phyloP scores from a whole-genome alignment of 2,797 vertebrate species.

The Harpagifer antarcticus region DNA sequence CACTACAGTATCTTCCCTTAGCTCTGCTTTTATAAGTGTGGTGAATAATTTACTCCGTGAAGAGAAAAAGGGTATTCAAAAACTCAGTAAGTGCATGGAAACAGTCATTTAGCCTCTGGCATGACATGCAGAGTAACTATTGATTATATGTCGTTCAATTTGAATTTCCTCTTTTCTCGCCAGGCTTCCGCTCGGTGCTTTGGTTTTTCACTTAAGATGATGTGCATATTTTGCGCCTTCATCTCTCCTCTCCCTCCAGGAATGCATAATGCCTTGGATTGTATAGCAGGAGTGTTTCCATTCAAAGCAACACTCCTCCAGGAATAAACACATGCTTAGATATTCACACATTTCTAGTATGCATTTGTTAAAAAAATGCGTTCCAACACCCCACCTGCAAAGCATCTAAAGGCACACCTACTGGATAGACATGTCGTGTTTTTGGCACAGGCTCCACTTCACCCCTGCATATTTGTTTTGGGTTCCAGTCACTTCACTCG shows the following conservation, averaged over 20 bases:
- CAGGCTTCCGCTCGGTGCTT: slow-evolving; percentile 53
- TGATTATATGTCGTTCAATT: slow-evolving; percentile 75
- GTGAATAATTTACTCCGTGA: slow-evolving; percentile 75
- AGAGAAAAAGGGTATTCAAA: slow-evolving; percentile 48
- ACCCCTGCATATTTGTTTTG: slow-evolving; percentile 17
- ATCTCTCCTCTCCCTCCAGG: slow-evolving; percentile 64
- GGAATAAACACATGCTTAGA: slow-evolving; percentile 70
- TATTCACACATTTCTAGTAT: slow-evolving; percentile 62
- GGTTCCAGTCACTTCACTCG: slow-evolving; percentile 1
- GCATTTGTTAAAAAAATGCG: slow-evolving; percentile 58
- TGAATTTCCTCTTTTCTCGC: slow-evolving; percentile 59
- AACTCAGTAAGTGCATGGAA: slow-evolving; percentile 37
- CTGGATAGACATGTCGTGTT: slow-evolving; percentile 13
- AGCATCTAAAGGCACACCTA: slow-evolving; percentile 28
- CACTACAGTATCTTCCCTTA: slow-evolving; percentile 23
- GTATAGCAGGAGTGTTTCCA: slow-evolving; percentile 73
- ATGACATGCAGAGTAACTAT: slow-evolving; percentile 66
- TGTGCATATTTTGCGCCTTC: slow-evolving; percentile 79
- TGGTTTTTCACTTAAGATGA: slow-evolving; percentile 75
- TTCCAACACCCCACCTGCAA: slow-evolving; percentile 41
- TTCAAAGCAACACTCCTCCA: slow-evolving; percentile 60
- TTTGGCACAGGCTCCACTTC: slow-evolving; percentile 26
- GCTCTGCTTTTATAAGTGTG: slow-evolving; percentile 48
- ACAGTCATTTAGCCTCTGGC: slow-evolving; percentile 47
- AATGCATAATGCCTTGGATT: slow-evolving; percentile 71